Evolutionary conservation across 30 jellyfish, hydroid and myxozoan species (phyloP).

Genomic region (Aurelia sp.): DNA sequence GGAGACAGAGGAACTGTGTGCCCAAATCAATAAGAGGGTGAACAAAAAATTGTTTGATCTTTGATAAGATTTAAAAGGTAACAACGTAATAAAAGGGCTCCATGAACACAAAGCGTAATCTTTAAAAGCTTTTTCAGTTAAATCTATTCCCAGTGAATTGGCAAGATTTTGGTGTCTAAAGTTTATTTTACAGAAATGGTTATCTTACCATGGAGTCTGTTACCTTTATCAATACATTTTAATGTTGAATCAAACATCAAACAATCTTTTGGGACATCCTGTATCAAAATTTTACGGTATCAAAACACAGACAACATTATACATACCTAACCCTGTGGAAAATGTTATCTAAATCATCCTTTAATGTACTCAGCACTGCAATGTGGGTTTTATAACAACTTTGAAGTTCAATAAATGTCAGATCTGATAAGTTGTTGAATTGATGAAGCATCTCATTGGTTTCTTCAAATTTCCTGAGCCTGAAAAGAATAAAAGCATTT

Average conservation of each 20-base stretch:
- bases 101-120: too few species aligned
- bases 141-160: too few species aligned
- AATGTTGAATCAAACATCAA: too few species aligned
- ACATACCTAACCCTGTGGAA: conserved; percentile 86
- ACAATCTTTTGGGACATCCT: background rate
- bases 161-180: too few species aligned
- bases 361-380: conserved; percentile 56
- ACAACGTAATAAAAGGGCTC: too few species aligned
- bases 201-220: background rate
- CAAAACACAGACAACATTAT: too few species aligned
- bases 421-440: conserved; percentile 78
- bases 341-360: conserved; percentile 73
- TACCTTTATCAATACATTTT: background rate
- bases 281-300: too few species aligned
- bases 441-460: conserved; percentile 91
- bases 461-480: conserved; percentile 89
- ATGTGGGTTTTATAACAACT: conserved; percentile 71
- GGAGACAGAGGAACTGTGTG: too few species aligned
- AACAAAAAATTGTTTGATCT: too few species aligned
- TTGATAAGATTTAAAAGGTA: too few species aligned
- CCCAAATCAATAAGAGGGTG: too few species aligned
- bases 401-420: conserved; percentile 64
- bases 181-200: background rate
- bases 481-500: conserved; percentile 5
- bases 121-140: too few species aligned